Conservation (phyloP, 2,888 invertebrate genomes). For the Flexamia atlantica region DNA sequence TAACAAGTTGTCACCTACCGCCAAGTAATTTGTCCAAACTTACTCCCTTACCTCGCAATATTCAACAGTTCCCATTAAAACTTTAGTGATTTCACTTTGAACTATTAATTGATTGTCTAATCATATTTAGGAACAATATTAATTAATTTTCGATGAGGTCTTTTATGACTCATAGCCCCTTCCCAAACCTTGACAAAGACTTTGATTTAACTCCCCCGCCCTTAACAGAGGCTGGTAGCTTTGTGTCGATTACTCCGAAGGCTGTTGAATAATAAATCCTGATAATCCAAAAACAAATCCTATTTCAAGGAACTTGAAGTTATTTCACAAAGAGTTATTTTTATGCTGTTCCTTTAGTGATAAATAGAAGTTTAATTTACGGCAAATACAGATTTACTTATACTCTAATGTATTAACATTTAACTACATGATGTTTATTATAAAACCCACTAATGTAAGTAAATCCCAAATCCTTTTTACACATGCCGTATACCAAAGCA, state of each 20-base stretch:
- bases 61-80: constrained; percentile 52
- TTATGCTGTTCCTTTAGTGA: too few relatives aligned
- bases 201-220: neutral
- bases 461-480: too few relatives aligned
- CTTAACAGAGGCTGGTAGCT: neutral
- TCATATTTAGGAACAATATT: constrained; percentile 40
- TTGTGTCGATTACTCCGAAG: neutral
- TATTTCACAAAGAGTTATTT: too few relatives aligned
- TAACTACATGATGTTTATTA: too few relatives aligned
- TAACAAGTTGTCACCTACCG: constrained; percentile 44
- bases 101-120: constrained; percentile 50
- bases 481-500: too few relatives aligned
- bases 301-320: too few relatives aligned
- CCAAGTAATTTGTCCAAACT: constrained; percentile 41
- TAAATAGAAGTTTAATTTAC: too few relatives aligned
- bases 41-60: constrained; percentile 36
- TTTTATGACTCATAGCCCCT: constrained; percentile 27
- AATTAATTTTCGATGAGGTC: constrained; percentile 32
- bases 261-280: neutral
- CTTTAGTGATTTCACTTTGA: constrained; percentile 46
- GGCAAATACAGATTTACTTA: too few relatives aligned
- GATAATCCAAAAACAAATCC: neutral
- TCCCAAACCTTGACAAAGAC: constrained; percentile 7
- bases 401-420: too few relatives aligned
- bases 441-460: too few relatives aligned